Evolutionary conservation across 2,113 vertebrate genomes (phyloP).

Genomic region (Riparia riparia): DNA sequence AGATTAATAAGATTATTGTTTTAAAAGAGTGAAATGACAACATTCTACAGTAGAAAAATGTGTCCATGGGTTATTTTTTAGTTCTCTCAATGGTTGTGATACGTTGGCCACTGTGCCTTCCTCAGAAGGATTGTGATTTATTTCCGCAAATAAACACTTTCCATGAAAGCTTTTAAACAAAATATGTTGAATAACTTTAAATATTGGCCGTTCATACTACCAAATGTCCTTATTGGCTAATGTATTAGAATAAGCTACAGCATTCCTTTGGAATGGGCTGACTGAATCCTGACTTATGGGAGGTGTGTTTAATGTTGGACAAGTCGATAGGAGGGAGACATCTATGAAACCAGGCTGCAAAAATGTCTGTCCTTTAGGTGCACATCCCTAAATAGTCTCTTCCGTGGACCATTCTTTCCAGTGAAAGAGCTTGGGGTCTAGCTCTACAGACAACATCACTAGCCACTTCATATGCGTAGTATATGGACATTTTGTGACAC

Average conservation of each 20-base stretch:
- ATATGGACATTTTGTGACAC: background rate
- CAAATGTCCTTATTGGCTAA: background rate
- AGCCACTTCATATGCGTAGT: background rate
- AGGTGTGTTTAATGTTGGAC: background rate
- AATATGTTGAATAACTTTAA: background rate
- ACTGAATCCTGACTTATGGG: background rate
- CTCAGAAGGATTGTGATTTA: background rate
- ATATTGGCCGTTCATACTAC: background rate
- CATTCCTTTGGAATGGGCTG: accelerated
- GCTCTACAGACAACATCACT: background rate
- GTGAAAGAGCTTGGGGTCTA: background rate
- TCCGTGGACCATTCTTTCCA: background rate
- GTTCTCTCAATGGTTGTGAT: background rate
- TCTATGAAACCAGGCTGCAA: background rate
- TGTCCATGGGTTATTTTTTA: background rate
- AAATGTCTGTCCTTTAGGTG: background rate
- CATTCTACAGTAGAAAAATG: background rate
- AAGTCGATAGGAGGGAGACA: background rate
- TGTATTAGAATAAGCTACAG: background rate
- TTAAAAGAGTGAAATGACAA: background rate
- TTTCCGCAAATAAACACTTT: background rate
- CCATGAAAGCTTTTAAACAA: background rate
- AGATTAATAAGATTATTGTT: background rate
- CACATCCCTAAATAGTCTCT: background rate
- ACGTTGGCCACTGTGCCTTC: background rate